A percentile compares a stretch with the other conserved stretches of the same genome.
These are phyloP conservation scores for Aethes cnicana DNA, from an alignment of 2,888 invertebrate species.

Conservation along the genomic window DNA sequence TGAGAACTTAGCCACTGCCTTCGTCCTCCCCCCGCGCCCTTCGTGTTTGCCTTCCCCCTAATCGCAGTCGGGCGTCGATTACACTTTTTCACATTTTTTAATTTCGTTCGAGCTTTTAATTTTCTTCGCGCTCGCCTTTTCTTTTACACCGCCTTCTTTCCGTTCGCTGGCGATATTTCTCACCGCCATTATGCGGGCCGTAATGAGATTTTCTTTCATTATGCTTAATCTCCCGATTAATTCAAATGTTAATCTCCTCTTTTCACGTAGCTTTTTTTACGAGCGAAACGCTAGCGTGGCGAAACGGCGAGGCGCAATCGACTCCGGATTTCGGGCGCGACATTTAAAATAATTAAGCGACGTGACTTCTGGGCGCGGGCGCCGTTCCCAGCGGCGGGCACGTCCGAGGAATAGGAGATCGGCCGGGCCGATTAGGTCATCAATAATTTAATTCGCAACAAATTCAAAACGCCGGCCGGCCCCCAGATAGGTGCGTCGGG, in stretches of 20 bases:
- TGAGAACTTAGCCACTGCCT: constrained; percentile 63
- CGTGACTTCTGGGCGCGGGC: constrained; percentile 55
- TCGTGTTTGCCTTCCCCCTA: constrained; percentile 73
- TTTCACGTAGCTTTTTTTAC: constrained; percentile 73
- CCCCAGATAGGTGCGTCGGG: constrained; percentile 74
- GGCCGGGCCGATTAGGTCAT: constrained; percentile 72
- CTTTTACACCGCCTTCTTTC: constrained; percentile 67
- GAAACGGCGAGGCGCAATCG: constrained; percentile 59
- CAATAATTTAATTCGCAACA: constrained; percentile 81
- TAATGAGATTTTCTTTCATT: constrained; percentile 83
- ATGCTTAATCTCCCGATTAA: constrained; percentile 83
- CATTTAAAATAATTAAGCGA: constrained; percentile 76
- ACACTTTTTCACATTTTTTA: constrained; percentile 81
- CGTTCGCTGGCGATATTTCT: constrained; percentile 71
- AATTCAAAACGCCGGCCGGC: constrained; percentile 75
- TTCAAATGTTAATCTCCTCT: constrained; percentile 80
- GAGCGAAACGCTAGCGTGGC: constrained; percentile 63
- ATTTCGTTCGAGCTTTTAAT: constrained; percentile 80
- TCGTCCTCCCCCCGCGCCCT: constrained; percentile 38
- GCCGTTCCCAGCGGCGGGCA: constrained; percentile 28
- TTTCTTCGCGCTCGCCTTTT: constrained; percentile 77
- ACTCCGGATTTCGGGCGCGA: constrained; percentile 60
- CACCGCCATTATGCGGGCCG: constrained; percentile 77
- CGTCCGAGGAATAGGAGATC: constrained; percentile 45
- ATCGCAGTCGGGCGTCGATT: constrained; percentile 75